Evolutionary conservation across 1,140 invertebrate species (phyloP), one percentile per base, ranked within the genome.

Genomic region (Hycleus phaleratus): DNA sequence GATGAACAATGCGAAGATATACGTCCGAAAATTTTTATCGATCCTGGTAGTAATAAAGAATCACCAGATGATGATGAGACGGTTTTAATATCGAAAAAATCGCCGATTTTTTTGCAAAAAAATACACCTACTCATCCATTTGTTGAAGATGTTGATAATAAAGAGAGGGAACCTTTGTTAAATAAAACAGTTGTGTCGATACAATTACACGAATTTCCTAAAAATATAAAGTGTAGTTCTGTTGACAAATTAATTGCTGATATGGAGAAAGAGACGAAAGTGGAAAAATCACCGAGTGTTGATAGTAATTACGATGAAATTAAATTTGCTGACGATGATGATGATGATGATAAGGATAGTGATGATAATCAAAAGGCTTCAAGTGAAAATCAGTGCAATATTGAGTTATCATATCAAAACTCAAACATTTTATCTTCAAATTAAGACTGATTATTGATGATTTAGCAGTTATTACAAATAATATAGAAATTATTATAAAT

Each of bases 311-410:
- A 66, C 26, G 75, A 78, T 42, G 77, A 79, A 46, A 78, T 79
- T 9, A 75, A 76, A 56, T 79, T 75, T 61, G 78, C 75, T n/a
- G 78, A 79, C 59, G 78, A 79, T 58, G 71, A 77, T 64, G 62
- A 68, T 48, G 67, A 71, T 11, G 43, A 59, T 32, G 32, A 32
- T 32, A 7, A 32, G 4, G 32, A 32, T 24, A 42, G 24, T 26
- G 46, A 40, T 42, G 46, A 59, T 47, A 12, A 32, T 32, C 32
- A 65, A 49, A 50, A 61, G 25, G 60, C 67, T 39, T 56, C 57
- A 42, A 58, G 42, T 59, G 60, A 67, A 58, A 63, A 60, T 26
- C 54, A 58, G 43, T 61, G 64, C 59, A 68, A 64, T 63, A 60
- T 60, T 49, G 64, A 69, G 52, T 61, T 67, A 61, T 55, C 68